A percentile compares a stretch with the other conserved stretches of the same genome.
These are phyloP conservation scores for Gobio gobio DNA, from an alignment of 2,113 vertebrate genomes.

Conservation along the genomic window DNA sequence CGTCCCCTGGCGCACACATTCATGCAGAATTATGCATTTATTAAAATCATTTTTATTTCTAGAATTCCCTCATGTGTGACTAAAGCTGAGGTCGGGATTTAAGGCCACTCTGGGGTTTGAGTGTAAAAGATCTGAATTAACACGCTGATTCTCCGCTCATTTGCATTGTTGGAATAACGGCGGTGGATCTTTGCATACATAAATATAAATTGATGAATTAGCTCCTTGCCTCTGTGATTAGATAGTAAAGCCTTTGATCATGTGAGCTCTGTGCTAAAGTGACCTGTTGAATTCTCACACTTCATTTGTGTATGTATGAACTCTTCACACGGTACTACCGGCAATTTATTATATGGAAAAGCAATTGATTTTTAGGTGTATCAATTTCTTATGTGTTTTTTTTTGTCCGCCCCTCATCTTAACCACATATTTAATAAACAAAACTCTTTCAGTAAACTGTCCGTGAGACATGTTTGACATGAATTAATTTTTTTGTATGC, in stretches of 20 bases:
- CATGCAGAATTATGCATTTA: constrained; percentile 27
- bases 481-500: background rate
- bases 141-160: constrained; percentile 62
- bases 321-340: background rate
- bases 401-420: background rate
- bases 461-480: background rate
- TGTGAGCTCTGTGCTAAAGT: constrained; percentile 23
- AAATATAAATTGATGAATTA: constrained; percentile 75
- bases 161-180: constrained; percentile 65
- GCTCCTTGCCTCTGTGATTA: constrained; percentile 52
- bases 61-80: constrained; percentile 53
- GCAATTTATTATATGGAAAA: background rate
- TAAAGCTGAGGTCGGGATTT: constrained; percentile 54
- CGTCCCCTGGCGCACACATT: background rate
- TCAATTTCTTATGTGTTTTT: background rate
- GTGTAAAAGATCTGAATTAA: constrained; percentile 59
- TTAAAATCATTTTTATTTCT: constrained; percentile 52
- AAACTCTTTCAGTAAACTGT: constrained; percentile 1
- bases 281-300: constrained; percentile 7
- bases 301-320: background rate
- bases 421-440: background rate
- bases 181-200: constrained; percentile 70
- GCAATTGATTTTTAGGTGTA: background rate
- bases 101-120: constrained; percentile 51
- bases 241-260: constrained; percentile 39